Evolutionary conservation across 2,888 invertebrate genomes (phyloP).

Genomic region (Tyria jacobaeae): DNA sequence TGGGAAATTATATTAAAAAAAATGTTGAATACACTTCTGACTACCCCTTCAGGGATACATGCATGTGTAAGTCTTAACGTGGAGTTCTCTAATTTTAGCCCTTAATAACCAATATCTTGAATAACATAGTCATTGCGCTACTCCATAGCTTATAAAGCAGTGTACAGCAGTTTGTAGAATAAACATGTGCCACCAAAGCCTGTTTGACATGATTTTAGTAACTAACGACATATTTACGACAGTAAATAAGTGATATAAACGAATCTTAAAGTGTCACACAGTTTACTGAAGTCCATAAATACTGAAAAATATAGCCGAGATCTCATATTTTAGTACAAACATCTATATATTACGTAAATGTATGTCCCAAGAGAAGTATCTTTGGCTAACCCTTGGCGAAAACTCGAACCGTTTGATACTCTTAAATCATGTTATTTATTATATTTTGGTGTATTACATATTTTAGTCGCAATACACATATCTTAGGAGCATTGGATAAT

Average conservation of each 20-base stretch:
- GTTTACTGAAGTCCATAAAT: not conserved
- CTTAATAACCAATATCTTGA: too few relatives aligned
- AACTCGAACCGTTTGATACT: not conserved
- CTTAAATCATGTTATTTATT: not conserved
- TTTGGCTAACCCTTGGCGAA: not conserved
- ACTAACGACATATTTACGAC: not conserved
- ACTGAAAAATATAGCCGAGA: not conserved
- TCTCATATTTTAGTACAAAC: slow-evolving; percentile 2
- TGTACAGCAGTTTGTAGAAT: not conserved
- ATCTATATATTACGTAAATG: not conserved
- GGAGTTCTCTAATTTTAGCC: too few relatives aligned
- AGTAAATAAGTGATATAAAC: not conserved
- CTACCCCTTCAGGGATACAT: too few relatives aligned
- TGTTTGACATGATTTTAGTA: not conserved
- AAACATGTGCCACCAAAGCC: not conserved
- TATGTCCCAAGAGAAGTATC: not conserved
- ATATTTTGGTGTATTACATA: not conserved
- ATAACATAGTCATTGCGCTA: too few relatives aligned
- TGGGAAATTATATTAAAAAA: too few relatives aligned
- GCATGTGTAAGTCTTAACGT: too few relatives aligned
- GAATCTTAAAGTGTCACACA: not conserved
- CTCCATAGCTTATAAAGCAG: too few relatives aligned
- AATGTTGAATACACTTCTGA: too few relatives aligned
- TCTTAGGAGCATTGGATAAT: not conserved
- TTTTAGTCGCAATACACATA: not conserved